phyloP scores from a whole-genome alignment of 1,140 invertebrate species.

The Zaprionus inermis region DNA sequence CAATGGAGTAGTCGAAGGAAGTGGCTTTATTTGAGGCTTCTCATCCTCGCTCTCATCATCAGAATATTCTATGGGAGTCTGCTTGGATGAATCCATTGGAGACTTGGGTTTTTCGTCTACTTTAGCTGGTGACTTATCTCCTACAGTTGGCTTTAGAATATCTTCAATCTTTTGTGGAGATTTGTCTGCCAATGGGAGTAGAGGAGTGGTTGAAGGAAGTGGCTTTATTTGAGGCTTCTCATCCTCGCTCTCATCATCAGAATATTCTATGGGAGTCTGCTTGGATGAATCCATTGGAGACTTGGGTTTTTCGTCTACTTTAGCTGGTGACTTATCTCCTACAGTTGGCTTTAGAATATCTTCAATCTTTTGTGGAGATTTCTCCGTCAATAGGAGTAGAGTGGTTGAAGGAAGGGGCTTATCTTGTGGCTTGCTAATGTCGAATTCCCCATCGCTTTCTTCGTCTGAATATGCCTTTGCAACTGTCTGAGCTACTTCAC shows the following conservation, averaged over 20 bases:
- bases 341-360: neutral
- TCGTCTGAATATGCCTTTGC: constrained; percentile 10
- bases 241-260: neutral
- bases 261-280: neutral
- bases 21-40: no score
- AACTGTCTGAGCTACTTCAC: neutral
- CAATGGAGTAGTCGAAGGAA: neutral
- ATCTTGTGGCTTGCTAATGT: neutral
- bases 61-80: no score
- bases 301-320: no score
- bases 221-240: neutral
- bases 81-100: no score
- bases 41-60: no score
- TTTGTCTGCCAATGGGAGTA: neutral
- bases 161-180: neutral
- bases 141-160: neutral
- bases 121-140: neutral
- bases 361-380: neutral
- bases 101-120: no score
- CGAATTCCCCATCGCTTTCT: neutral
- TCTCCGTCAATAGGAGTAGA: neutral
- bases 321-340: neutral
- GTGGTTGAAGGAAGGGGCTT: no score
- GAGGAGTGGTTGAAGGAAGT: no score
- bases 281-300: no score